A percentile compares a stretch with the other conserved stretches of the same genome.
These are phyloP conservation scores for Macrophya alboannulata DNA, from an alignment of 2,888 invertebrate species.

Conservation along the genomic window DNA sequence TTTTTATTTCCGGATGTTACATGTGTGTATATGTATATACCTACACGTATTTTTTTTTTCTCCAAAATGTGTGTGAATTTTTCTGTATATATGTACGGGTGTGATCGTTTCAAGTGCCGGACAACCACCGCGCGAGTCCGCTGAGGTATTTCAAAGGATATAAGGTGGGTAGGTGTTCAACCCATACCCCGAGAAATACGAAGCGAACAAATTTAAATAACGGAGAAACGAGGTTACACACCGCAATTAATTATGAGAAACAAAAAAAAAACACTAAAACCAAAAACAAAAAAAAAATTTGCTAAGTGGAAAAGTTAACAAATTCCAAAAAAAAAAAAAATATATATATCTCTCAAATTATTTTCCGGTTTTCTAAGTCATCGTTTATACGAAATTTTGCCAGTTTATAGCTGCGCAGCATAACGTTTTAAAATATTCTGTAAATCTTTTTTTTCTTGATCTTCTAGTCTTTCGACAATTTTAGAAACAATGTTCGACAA, in stretches of 20 bases:
- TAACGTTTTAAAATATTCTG: too few species aligned
- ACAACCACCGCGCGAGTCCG: too few species aligned
- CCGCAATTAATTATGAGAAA: not conserved
- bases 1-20: not conserved
- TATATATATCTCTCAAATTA: too few species aligned
- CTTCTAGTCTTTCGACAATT: too few species aligned
- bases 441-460: too few species aligned
- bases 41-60: not conserved
- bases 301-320: not conserved
- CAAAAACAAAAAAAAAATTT: not conserved
- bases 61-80: not conserved
- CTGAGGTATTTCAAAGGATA: not conserved
- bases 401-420: too few species aligned
- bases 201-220: conserved; percentile 3
- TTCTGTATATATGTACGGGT: not conserved
- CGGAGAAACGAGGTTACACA: not conserved
- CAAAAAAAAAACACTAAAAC: not conserved
- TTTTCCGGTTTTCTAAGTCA: too few species aligned
- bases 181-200: not conserved
- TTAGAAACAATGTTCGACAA: too few species aligned
- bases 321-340: too few species aligned
- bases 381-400: too few species aligned
- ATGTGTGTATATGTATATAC: not conserved
- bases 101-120: conserved; percentile 19
- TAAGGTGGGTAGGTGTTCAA: too few species aligned